Base-by-base conservation (phyloP, 2,797 vertebrate species). In the Hyperoplus lanceolatus region DNA sequence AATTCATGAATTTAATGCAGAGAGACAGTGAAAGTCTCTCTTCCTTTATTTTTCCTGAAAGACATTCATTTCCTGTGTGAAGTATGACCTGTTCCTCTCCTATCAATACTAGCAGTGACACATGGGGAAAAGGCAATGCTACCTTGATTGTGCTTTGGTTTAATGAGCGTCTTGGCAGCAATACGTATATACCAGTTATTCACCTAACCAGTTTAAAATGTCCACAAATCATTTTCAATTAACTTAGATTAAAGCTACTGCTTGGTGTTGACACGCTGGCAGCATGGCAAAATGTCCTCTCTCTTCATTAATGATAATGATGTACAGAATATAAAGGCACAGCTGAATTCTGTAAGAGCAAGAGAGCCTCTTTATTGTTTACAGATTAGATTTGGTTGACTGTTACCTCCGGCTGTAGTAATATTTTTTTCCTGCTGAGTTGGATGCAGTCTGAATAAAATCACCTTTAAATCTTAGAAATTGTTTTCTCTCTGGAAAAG, bases 251-350 rank as follows among this genome's bases (percentile, higher is more conserved):
- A 51, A 53, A 65, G 21, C 41, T 3, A 8, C 42, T 48, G 4
- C 8, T 55, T 70, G 61, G 54, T 75, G 51, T 77, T 64, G 49
- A 56, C 46, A 64, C 10, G 18, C 54, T 64, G 42, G 49, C 50
- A 69, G 18, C 14, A 6, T 61, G 41, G 64, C 65, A 61, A 14
- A 10, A 8, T 14, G 36, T 69, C 49, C 41, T 71, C 55, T 62
- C 42, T 80, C 58, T 71, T 48, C 38, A 53, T 81, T 74, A 79
- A 45, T 70, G 46, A 70, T 87, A 66, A 70, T 66, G 15, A 74
- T 64, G 49, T 38, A 42, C 6, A 29, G 36, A 42, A 56, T 10
- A 70, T 43, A 46, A 73, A 68, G 45, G 11, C 57, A 55, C 70
- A 70, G 43, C 64, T 70, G 58, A 76, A 51, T 21, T 71, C 64